Conservation (phyloP, 2,888 invertebrate species). For the Leptopilina syphax region DNA sequence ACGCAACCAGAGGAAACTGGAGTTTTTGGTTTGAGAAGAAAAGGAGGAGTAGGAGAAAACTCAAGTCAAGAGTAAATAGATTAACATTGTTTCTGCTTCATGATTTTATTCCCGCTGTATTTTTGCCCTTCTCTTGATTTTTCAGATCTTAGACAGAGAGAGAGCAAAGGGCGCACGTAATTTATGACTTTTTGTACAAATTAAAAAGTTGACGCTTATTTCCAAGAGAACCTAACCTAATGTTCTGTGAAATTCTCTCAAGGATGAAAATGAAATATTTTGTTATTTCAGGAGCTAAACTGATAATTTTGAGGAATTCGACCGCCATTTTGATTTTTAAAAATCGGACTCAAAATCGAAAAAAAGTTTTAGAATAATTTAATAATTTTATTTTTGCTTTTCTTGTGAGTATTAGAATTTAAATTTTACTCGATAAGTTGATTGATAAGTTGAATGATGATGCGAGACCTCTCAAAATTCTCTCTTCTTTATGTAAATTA, state of each 20-base stretch:
- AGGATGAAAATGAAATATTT: too few relatives aligned
- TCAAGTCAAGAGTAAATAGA: constrained; percentile 69
- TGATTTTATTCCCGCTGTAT: constrained; percentile 55
- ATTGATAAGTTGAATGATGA: background rate
- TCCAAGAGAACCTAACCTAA: too few relatives aligned
- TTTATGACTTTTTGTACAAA: background rate
- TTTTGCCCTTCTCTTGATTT: constrained; percentile 54
- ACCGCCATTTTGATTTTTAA: too few relatives aligned
- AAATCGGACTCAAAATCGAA: too few relatives aligned
- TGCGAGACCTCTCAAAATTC: constrained; percentile 48
- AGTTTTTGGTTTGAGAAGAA: constrained; percentile 64
- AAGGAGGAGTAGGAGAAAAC: constrained; percentile 47
- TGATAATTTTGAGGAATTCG: too few relatives aligned
- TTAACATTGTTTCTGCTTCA: constrained; percentile 69
- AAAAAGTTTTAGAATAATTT: too few relatives aligned
- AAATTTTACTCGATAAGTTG: background rate
- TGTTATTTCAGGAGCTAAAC: too few relatives aligned
- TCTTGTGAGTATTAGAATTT: background rate
- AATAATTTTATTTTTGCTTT: too few relatives aligned
- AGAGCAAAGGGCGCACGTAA: background rate
- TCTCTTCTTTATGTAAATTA: constrained; percentile 54
- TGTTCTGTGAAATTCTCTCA: background rate
- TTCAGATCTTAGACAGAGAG: constrained; percentile 53
- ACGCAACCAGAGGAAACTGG: constrained; percentile 65
- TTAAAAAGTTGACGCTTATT: background rate